A percentile compares a stretch with the other conserved stretches of the same genome.
phyloP scores from a whole-genome alignment of 2,888 invertebrate genomes.

The Drymonia ruficornis region DNA sequence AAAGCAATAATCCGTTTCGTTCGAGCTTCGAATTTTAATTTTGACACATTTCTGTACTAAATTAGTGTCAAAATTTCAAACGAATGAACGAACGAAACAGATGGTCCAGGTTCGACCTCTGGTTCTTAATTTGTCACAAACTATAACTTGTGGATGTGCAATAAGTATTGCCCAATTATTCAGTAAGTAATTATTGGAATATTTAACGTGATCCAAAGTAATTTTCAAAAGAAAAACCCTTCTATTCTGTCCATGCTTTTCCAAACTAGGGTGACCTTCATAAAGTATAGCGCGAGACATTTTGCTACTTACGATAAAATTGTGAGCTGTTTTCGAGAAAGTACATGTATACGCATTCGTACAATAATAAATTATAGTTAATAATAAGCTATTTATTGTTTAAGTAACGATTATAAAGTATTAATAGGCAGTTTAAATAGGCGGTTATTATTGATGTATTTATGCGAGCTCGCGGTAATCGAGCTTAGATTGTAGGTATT shows the following conservation, averaged over 20 bases:
- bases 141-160: neutral
- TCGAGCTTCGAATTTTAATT: no score
- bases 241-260: neutral
- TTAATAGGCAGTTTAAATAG: slow-evolving; percentile 52
- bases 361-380: slow-evolving; percentile 78
- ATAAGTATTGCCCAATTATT: neutral
- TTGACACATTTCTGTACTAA: no score
- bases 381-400: slow-evolving; percentile 73
- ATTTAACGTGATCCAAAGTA: no score
- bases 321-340: slow-evolving; percentile 77
- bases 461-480: slow-evolving; percentile 39
- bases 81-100: no score
- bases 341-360: slow-evolving; percentile 83
- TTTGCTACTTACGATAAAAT: slow-evolving; percentile 39
- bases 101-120: no score
- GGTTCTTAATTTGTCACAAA: no score
- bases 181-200: no score
- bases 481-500: slow-evolving; percentile 31
- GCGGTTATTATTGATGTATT: slow-evolving; percentile 59
- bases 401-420: slow-evolving; percentile 68
- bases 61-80: no score
- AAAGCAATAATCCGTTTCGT: no score
- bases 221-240: no score
- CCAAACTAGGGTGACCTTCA: slow-evolving; percentile 8
- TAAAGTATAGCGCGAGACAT: slow-evolving; percentile 17